Evolutionary conservation across 2,888 invertebrate genomes (phyloP).

Genomic region (Punctoribates punctum): DNA sequence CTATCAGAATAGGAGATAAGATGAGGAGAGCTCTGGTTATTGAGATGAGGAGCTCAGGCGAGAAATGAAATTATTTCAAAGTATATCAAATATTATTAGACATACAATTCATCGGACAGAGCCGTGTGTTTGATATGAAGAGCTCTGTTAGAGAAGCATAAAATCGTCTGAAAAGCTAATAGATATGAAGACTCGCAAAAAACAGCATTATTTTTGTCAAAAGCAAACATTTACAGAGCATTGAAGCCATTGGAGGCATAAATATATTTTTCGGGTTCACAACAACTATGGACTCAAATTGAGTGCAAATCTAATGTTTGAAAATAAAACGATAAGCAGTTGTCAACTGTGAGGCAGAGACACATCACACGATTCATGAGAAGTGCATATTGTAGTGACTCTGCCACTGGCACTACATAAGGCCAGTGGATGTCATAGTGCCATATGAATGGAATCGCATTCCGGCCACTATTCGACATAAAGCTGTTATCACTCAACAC

Average conservation of each 20-base stretch:
- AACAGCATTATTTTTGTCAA: background rate
- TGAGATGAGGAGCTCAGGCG: background rate
- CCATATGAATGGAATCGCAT: slow-evolving; percentile 28
- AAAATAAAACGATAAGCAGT: background rate
- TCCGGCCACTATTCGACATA: slow-evolving; percentile 27
- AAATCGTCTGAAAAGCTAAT: background rate
- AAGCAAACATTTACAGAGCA: slow-evolving; percentile 2
- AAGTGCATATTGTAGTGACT: background rate
- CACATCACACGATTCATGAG: background rate
- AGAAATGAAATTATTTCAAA: background rate
- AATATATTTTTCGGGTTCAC: background rate
- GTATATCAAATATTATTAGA: background rate
- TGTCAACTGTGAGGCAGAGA: background rate
- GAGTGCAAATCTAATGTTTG: background rate
- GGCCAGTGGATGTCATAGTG: background rate
- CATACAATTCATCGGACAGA: background rate
- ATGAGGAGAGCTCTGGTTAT: background rate
- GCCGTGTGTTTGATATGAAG: background rate
- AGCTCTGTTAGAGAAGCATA: background rate
- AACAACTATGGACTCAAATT: slow-evolving; percentile 10
- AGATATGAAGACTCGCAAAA: slow-evolving; percentile 4
- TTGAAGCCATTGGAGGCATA: background rate
- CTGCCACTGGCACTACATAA: slow-evolving; percentile 2
- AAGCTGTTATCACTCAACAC: background rate
- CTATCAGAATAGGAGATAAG: background rate